These are phyloP conservation scores for Camptogramma bilineatum DNA, from an alignment of 2,888 invertebrate genomes.

Conservation along the genomic window DNA sequence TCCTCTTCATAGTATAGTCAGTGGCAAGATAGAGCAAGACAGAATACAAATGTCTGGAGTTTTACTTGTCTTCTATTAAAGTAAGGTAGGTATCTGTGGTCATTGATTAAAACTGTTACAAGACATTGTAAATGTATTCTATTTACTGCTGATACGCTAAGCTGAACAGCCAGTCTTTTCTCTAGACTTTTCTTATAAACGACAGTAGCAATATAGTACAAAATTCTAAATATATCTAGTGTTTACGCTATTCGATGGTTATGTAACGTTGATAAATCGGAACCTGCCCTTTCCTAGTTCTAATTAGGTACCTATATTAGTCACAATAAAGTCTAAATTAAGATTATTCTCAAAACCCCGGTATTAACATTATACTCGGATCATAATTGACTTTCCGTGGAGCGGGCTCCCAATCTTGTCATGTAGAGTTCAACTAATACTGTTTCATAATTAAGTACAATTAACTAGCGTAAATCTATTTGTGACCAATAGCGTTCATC, in stretches of 20 bases:
- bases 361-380: slow-evolving; percentile 18
- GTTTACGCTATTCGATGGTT: not conserved
- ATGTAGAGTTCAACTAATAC: slow-evolving; percentile 19
- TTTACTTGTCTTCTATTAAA: not conserved
- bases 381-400: not conserved
- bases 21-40: not conserved
- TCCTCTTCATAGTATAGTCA: not conserved
- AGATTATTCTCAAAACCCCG: slow-evolving; percentile 9
- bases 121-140: not conserved
- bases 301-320: not conserved
- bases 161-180: slow-evolving; percentile 7
- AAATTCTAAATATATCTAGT: slow-evolving; percentile 19
- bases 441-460: slow-evolving; percentile 38
- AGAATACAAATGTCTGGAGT: not conserved
- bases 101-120: not conserved
- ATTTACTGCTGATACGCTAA: slow-evolving; percentile 14
- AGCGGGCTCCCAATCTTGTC: slow-evolving; percentile 3
- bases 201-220: slow-evolving; percentile 8
- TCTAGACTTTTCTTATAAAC: not conserved
- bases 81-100: not conserved
- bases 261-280: not conserved
- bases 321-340: not conserved
- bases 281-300: not conserved
- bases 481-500: slow-evolving; percentile 76
- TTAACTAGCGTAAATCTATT: slow-evolving; percentile 57